Evolutionary conservation across 2,113 vertebrate genomes (phyloP).

Genomic region (Hemibagrus wyckioides): DNA sequence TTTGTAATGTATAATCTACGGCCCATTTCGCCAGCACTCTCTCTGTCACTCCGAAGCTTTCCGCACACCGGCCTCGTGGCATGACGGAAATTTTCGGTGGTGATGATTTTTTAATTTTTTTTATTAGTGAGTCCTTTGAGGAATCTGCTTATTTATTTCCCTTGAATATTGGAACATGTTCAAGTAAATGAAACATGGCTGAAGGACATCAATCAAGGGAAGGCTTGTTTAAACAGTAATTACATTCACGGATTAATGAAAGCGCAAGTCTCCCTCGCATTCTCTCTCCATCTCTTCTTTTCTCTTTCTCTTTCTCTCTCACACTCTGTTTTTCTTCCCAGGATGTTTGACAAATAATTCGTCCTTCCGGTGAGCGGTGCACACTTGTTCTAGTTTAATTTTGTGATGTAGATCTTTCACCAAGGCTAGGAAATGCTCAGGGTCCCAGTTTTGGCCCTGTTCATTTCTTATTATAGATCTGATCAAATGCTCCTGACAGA

Average conservation of each 20-base stretch:
- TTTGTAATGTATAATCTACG: slow-evolving; percentile 55
- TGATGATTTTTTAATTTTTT: neutral
- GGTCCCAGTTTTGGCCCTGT: slow-evolving; percentile 13
- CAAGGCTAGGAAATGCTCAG: slow-evolving; percentile 21
- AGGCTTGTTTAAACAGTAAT: slow-evolving; percentile 52
- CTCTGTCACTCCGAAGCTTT: slow-evolving; percentile 39
- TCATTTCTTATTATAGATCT: slow-evolving; percentile 11
- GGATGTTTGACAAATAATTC: slow-evolving; percentile 45
- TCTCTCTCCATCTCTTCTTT: neutral
- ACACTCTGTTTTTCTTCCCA: neutral
- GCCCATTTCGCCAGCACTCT: slow-evolving; percentile 48
- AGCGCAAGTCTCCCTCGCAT: slow-evolving; percentile 10
- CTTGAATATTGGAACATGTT: slow-evolving; percentile 54
- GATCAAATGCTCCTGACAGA: slow-evolving; percentile 4
- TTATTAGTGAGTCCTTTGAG: slow-evolving; percentile 37
- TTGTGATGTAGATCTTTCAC: slow-evolving; percentile 46
- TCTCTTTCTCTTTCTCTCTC: neutral
- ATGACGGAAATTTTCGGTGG: slow-evolving; percentile 6
- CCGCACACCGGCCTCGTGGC: slow-evolving; percentile 21
- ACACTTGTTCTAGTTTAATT: slow-evolving; percentile 45
- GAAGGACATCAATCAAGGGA: slow-evolving; percentile 53
- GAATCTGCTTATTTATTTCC: slow-evolving; percentile 57
- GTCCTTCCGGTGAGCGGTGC: slow-evolving; percentile 32
- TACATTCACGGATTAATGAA: slow-evolving; percentile 60
- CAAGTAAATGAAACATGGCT: slow-evolving; percentile 54